phyloP scores from a whole-genome alignment of 2,888 invertebrate genomes.

The Opisthograptis luteolata region DNA sequence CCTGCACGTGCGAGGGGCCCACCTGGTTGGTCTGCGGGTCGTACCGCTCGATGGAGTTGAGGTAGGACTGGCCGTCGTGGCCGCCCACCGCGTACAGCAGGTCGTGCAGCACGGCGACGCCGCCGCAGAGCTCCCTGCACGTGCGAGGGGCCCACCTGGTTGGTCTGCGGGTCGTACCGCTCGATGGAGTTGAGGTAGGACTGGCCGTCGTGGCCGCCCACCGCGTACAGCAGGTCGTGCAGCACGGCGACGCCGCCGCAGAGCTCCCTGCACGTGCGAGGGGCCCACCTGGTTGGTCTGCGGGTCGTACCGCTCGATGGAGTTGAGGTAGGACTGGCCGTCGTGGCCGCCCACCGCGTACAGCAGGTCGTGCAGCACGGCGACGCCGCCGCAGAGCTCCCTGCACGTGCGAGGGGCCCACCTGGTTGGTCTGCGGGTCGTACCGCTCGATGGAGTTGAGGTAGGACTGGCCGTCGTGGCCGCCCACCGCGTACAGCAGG shows the following conservation, averaged over 20 bases:
- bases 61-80: constrained; percentile 98
- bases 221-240: no score
- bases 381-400: no score
- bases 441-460: constrained; percentile 89
- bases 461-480: constrained; percentile 98
- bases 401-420: no score
- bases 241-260: no score
- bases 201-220: constrained; percentile 98
- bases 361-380: no score
- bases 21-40: constrained; percentile 77
- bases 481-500: no score
- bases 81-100: no score
- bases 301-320: constrained; percentile 77
- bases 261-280: no score
- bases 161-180: constrained; percentile 76
- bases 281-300: constrained; percentile 75
- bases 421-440: constrained; percentile 77
- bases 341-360: constrained; percentile 99
- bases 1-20: no score
- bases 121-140: no score
- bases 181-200: constrained; percentile 93
- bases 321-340: constrained; percentile 97
- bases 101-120: no score
- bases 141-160: no score
- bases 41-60: constrained; percentile 88